Conservation (phyloP, 2,797 vertebrate genomes). For the Triplophysa bombifrons region DNA sequence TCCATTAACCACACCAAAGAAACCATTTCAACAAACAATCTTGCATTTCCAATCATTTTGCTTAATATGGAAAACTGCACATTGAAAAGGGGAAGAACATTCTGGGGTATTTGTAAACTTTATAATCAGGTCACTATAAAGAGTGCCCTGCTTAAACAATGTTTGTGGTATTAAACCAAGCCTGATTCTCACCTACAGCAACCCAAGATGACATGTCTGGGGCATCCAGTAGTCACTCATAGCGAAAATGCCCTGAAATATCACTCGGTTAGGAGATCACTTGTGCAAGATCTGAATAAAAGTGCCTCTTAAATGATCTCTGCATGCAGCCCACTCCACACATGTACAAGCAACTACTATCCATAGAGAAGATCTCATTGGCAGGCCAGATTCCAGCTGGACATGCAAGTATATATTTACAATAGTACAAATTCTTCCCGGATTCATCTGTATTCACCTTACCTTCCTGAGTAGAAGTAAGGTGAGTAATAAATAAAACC, state of each 20-base stretch:
- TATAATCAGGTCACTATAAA: background rate
- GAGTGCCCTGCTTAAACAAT: background rate
- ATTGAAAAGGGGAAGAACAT: constrained; percentile 12
- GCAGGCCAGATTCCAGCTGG: constrained; percentile 92
- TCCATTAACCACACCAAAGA: constrained; percentile 47
- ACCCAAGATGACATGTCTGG: constrained; percentile 35
- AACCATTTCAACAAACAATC: constrained; percentile 38
- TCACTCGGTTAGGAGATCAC: constrained; percentile 45
- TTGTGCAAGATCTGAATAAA: constrained; percentile 48
- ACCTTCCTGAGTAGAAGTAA: constrained; percentile 76
- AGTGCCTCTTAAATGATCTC: constrained; percentile 60
- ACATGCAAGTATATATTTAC: constrained; percentile 88
- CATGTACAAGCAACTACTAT: constrained; percentile 82
- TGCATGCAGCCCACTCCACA: constrained; percentile 92
- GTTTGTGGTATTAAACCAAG: constrained; percentile 32
- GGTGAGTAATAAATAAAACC: constrained; percentile 55
- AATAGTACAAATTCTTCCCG: constrained; percentile 60
- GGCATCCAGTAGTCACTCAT: constrained; percentile 33
- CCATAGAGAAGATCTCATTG: constrained; percentile 80
- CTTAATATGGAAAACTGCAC: constrained; percentile 26
- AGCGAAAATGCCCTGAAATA: constrained; percentile 60
- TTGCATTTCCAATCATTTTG: constrained; percentile 33
- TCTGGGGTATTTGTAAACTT: constrained; percentile 16
- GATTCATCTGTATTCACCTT: constrained; percentile 32
- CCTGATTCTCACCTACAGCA: constrained; percentile 19